Evolutionary conservation across 2,888 invertebrate species (phyloP).

Genomic region (Drosophila incognita): DNA sequence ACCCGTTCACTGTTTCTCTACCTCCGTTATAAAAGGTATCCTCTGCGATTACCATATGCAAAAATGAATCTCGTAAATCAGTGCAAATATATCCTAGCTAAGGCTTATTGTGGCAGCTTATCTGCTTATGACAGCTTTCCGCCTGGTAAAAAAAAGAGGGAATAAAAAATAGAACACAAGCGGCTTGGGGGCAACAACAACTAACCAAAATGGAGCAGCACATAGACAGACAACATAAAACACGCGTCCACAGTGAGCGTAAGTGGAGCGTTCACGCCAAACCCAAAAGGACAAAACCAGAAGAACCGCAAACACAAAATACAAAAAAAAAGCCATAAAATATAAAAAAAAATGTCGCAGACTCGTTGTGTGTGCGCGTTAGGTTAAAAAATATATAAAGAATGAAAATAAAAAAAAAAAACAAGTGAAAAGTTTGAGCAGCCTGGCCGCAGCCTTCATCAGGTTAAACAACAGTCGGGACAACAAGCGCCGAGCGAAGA

Average conservation of each 20-base stretch:
- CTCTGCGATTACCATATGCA: slow-evolving; percentile 79
- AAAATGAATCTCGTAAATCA: slow-evolving; percentile 80
- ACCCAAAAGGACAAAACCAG: slow-evolving; percentile 67
- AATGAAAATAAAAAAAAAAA: slow-evolving; percentile 9
- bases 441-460: slow-evolving; percentile 61
- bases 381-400: slow-evolving; percentile 11
- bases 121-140: slow-evolving; percentile 85
- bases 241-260: slow-evolving; percentile 66
- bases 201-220: slow-evolving; percentile 53
- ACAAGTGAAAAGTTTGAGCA: slow-evolving; percentile 54
- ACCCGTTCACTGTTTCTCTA: not conserved
- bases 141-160: slow-evolving; percentile 56
- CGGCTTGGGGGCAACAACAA: slow-evolving; percentile 27
- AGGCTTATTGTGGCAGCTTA: slow-evolving; percentile 84
- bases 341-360: slow-evolving; percentile 28
- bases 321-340: slow-evolving; percentile 46
- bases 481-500: slow-evolving; percentile 45
- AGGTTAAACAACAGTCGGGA: slow-evolving; percentile 54
- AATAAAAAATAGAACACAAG: slow-evolving; percentile 17
- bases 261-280: slow-evolving; percentile 56
- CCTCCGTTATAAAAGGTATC: slow-evolving; percentile 35
- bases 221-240: slow-evolving; percentile 73
- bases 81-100: slow-evolving; percentile 79
- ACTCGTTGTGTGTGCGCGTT: slow-evolving; percentile 33
- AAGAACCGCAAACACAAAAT: slow-evolving; percentile 59